Conservation (phyloP, 2,113 vertebrate species). For the Eidolon helvum region DNA sequence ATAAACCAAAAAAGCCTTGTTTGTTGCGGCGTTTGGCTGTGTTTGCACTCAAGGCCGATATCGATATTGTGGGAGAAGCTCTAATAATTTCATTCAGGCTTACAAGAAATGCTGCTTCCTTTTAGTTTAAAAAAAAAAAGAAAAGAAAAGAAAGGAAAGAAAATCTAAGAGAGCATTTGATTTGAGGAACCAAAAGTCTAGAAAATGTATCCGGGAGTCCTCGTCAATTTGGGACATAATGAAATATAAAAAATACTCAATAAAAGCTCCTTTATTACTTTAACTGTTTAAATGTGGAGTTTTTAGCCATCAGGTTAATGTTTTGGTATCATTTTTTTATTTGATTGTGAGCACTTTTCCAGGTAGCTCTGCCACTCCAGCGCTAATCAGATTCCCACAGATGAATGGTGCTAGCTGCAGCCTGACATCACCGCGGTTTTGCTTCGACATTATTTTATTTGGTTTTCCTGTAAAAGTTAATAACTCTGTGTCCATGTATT, state of each 20-base stretch:
- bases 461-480: slow-evolving; percentile 91
- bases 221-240: slow-evolving; percentile 86
- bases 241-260: slow-evolving; percentile 89
- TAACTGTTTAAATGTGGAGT: slow-evolving; percentile 88
- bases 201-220: slow-evolving; percentile 86
- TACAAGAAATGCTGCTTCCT: slow-evolving; percentile 78
- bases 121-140: slow-evolving; percentile 69
- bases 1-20: slow-evolving; percentile 34
- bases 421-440: slow-evolving; percentile 86
- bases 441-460: slow-evolving; percentile 88
- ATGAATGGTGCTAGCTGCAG: slow-evolving; percentile 90
- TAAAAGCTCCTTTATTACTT: slow-evolving; percentile 90
- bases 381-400: slow-evolving; percentile 98
- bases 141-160: neutral
- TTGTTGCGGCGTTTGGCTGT: slow-evolving; percentile 60
- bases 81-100: slow-evolving; percentile 71
- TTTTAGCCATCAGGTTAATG: slow-evolving; percentile 91
- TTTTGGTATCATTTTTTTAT: slow-evolving; percentile 96
- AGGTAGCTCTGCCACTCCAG: slow-evolving; percentile 95
- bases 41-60: slow-evolving; percentile 63
- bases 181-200: slow-evolving; percentile 83
- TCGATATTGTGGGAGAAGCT: slow-evolving; percentile 59
- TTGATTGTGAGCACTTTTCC: slow-evolving; percentile 98
- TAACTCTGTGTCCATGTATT: slow-evolving; percentile 83
- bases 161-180: slow-evolving; percentile 73